Evolutionary conservation across 2,888 invertebrate species (phyloP), one percentile per base, ranked within the genome.

Genomic region (Oscheius sp.): DNA sequence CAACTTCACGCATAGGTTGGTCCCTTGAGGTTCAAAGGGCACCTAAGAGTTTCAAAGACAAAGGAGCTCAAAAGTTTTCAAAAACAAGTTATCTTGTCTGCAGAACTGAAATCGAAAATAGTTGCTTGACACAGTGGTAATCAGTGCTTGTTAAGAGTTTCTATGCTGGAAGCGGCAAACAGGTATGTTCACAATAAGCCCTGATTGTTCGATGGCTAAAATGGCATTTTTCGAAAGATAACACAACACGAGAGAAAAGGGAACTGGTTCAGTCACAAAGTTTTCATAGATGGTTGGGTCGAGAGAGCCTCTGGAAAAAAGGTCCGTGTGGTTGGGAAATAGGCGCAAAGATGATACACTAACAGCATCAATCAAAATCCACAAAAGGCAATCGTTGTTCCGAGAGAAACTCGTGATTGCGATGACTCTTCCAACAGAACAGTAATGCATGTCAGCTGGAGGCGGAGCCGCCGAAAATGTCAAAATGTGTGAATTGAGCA

Each of bases 221-320:
- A 47, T 13, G 9, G 63, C 47, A 63, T 63, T 63, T 63, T 63
- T 63, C 63, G 47, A 47, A 60, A 60, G 35, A 60, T 42, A 63
- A 63, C 48, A 48, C 63, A 63, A 48, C 48, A n/a, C 7, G 42
- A 42, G 42, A 42, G 21, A 21, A 21, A 21, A 42, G 7, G 21
- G 21, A 63, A 63, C 63, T 48, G 63, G 63, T 63, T 47, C 63
- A 63, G 48, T 63, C 63, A 63, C 9, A 63, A 63, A 63, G 32
- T 58, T 42, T 58, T 58, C 58, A 58, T 32, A 58, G 29, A 11
- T 58, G 58, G 33, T 5, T 37, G 60, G 53, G 57, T 42, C 60
- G 60, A 60, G 60, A 60, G 60, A 32, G 60, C 42, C 42, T 3
- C 42, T 42, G 42, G 21, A 21, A 42, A 42, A 42, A 42, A 42